Conservation (phyloP, 2,797 vertebrate genomes). For the Acrocephalus scirpaceus region DNA sequence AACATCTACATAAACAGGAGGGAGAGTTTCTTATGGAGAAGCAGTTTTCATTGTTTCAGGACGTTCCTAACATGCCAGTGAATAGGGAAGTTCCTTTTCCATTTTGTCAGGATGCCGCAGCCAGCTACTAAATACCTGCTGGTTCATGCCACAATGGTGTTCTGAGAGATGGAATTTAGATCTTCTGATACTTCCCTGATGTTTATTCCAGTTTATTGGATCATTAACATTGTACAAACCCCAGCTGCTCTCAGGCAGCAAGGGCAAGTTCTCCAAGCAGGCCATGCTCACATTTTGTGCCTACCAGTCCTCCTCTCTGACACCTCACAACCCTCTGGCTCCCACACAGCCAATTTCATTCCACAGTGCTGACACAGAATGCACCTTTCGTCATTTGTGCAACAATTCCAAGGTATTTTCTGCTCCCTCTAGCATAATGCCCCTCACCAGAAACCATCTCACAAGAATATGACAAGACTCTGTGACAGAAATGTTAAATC, state of each 20-base stretch:
- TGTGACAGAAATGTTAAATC: neutral
- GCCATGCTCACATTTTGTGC: no score
- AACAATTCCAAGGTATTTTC: neutral
- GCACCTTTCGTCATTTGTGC: rapidly evolving
- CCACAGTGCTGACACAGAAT: neutral
- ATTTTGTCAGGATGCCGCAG: neutral
- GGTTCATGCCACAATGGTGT: neutral
- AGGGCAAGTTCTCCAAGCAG: neutral
- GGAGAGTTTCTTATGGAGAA: neutral
- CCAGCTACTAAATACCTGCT: neutral
- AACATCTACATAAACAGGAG: rapidly evolving
- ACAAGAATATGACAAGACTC: neutral
- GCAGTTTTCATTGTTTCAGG: neutral
- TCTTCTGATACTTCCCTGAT: neutral
- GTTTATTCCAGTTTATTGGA: neutral
- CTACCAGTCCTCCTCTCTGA: neutral
- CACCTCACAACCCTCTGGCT: neutral
- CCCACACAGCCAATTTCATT: neutral
- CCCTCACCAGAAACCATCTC: neutral
- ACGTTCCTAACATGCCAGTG: neutral
- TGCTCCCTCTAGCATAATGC: neutral
- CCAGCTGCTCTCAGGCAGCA: neutral
- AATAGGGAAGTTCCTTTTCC: neutral
- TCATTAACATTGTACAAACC: neutral
- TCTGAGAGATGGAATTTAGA: neutral